Conservation (phyloP, 2,888 invertebrate species). For the Drosophila kambysellisi region DNA sequence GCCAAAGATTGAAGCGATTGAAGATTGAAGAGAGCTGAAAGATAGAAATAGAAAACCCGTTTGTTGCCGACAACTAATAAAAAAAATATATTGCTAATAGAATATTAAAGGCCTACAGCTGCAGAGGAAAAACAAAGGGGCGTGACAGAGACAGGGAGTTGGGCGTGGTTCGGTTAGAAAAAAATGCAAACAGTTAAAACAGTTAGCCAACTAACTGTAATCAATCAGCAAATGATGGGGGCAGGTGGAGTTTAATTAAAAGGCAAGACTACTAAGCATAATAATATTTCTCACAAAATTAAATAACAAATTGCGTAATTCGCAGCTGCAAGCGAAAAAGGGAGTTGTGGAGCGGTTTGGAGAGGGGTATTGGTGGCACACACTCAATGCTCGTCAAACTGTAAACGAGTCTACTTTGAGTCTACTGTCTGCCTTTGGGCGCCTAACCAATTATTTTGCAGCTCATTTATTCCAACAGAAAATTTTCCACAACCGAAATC, state of each 20-base stretch:
- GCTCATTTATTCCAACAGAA: constrained; percentile 61
- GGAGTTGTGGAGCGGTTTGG: neutral
- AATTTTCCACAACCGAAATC: constrained; percentile 47
- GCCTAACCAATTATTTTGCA: constrained; percentile 64
- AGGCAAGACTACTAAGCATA: constrained; percentile 50
- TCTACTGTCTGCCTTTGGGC: constrained; percentile 12
- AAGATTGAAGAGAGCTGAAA: constrained; percentile 5
- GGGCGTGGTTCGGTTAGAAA: constrained; percentile 42
- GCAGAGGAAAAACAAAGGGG: constrained; percentile 28
- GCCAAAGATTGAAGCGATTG: constrained; percentile 15
- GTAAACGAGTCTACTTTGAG: constrained; percentile 36
- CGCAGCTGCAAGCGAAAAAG: constrained; percentile 42
- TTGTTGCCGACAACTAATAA: constrained; percentile 53
- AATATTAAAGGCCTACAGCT: constrained; percentile 62
- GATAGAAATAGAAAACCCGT: constrained; percentile 59
- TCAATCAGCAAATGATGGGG: constrained; percentile 64
- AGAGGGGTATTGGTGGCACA: neutral
- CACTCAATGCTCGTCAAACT: constrained; percentile 46
- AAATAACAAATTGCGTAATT: constrained; percentile 77
- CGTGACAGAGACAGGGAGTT: constrained; percentile 40
- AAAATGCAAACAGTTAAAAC: constrained; percentile 49
- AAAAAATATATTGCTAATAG: constrained; percentile 59
- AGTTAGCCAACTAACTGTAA: constrained; percentile 73
- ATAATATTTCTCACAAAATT: constrained; percentile 64
- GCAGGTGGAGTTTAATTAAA: constrained; percentile 68